phyloP scores from a whole-genome alignment of 37 sponge, comb jelly and placozoan species.

The Aplysina aerophoba region DNA sequence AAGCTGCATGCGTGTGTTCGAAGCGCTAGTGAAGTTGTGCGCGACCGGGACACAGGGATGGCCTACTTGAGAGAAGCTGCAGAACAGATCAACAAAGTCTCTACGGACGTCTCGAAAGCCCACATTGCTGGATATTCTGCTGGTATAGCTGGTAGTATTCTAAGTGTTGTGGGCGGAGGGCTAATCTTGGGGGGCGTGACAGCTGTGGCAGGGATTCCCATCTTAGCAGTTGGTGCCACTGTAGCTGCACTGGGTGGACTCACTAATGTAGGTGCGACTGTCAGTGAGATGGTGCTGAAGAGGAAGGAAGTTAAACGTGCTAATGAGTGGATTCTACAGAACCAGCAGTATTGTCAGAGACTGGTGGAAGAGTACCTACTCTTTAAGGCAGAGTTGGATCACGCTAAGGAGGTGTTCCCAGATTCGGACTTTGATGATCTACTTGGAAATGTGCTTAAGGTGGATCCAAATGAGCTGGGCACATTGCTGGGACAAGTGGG shows the following conservation, averaged over 20 bases:
- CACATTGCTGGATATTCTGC: background rate
- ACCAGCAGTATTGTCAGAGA: background rate
- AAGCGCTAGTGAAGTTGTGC: background rate
- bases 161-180: background rate
- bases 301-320: background rate
- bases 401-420: background rate
- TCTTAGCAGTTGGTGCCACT: background rate
- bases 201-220: background rate
- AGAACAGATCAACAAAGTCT: background rate
- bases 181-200: constrained; percentile 17
- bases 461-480: background rate
- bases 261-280: background rate
- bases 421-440: background rate
- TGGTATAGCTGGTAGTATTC: background rate
- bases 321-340: background rate
- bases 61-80: constrained; percentile 13
- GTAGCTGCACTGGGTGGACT: background rate
- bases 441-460: background rate
- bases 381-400: background rate
- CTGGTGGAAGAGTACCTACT: background rate
- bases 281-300: background rate
- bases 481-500: background rate
- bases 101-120: background rate
- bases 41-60: background rate
- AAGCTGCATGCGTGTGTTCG: background rate